Evolutionary conservation across 2,888 invertebrate species (phyloP).

Genomic region (Netelia melanura): DNA sequence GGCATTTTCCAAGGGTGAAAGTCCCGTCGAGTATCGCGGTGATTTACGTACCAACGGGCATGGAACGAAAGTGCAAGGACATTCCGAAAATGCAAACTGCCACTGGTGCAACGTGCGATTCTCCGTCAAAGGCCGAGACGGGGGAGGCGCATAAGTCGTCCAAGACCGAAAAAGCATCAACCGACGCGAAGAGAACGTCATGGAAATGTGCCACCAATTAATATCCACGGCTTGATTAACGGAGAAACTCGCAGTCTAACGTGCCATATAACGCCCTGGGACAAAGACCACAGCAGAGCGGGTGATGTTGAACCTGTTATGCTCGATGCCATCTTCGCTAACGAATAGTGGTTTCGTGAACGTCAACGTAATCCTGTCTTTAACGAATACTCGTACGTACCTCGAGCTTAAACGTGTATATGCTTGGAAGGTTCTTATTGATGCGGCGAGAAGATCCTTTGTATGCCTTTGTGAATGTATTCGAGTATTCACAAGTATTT

Average conservation of each 20-base stretch:
- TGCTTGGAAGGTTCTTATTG: too few species aligned
- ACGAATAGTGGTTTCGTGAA: conserved; percentile 14
- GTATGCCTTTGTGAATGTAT: too few species aligned
- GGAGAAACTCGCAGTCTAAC: conserved; percentile 7
- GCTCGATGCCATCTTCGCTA: conserved; percentile 22
- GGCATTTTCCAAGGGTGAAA: conserved; percentile 55
- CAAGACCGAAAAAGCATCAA: background rate
- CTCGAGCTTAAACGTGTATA: too few species aligned
- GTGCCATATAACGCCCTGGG: background rate
- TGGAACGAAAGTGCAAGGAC: conserved; percentile 47
- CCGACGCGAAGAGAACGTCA: conserved; percentile 18
- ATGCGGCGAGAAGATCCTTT: too few species aligned
- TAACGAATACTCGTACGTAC: background rate
- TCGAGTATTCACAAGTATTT: too few species aligned
- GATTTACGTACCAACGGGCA: conserved; percentile 48
- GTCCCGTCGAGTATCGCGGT: conserved; percentile 46
- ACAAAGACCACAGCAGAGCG: background rate
- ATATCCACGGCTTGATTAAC: conserved; percentile 48
- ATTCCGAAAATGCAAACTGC: conserved; percentile 39
- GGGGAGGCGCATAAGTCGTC: background rate
- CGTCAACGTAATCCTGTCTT: background rate
- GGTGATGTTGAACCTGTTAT: conserved; percentile 23
- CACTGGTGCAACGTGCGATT: background rate
- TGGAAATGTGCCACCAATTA: conserved; percentile 45
- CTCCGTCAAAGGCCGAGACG: conserved; percentile 17